Percentiles rank a stretch among this genome's conserved stretches.
These are phyloP conservation scores for Poecilia latipinna DNA, from an alignment of 2,113 vertebrate species.

Conservation along the genomic window DNA sequence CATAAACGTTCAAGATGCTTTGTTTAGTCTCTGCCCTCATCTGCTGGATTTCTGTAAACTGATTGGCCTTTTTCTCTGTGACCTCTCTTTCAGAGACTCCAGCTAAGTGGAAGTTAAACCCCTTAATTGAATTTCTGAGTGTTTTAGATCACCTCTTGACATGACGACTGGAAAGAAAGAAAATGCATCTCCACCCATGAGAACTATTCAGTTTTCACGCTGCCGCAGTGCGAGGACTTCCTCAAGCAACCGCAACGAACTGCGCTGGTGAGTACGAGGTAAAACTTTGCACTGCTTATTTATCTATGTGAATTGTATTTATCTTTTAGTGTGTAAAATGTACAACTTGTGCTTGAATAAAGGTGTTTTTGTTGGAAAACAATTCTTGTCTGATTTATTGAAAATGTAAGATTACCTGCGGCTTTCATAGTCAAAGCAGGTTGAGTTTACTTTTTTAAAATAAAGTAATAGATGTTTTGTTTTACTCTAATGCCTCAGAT, in stretches of 20 bases:
- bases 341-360: slow-evolving; percentile 51
- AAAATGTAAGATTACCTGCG: neutral
- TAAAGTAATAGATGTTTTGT: neutral
- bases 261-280: slow-evolving; percentile 50
- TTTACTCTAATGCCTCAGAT: too few species aligned
- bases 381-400: slow-evolving; percentile 1
- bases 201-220: too few species aligned
- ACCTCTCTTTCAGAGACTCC: neutral
- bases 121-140: slow-evolving; percentile 29
- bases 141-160: slow-evolving; percentile 35
- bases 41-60: neutral
- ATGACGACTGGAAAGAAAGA: neutral
- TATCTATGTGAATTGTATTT: neutral
- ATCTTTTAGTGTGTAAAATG: neutral
- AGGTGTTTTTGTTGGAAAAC: slow-evolving; percentile 8
- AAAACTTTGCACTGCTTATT: neutral
- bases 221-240: neutral
- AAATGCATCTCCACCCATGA: neutral
- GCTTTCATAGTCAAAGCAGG: neutral
- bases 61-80: neutral
- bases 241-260: neutral
- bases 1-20: neutral
- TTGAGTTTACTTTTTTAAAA: neutral
- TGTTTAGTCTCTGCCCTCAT: neutral
- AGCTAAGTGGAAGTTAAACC: neutral